Evolutionary conservation across 2,113 vertebrate genomes (phyloP).

Genomic region (Oncorhynchus clarkii): DNA sequence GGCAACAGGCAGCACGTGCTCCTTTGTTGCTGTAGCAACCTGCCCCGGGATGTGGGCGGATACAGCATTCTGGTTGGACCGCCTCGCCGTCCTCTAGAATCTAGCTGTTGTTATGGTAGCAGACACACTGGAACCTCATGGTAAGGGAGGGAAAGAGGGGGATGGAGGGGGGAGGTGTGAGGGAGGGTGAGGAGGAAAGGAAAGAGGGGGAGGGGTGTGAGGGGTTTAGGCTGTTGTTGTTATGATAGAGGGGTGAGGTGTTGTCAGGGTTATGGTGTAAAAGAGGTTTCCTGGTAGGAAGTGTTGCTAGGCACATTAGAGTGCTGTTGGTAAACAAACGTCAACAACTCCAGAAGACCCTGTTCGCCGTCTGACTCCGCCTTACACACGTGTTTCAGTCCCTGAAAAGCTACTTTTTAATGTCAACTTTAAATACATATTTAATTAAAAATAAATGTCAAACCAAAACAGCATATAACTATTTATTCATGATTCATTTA

Average conservation of each 20-base stretch:
- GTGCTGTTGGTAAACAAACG: constrained; percentile 60
- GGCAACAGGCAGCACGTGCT: constrained; percentile 75
- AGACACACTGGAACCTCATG: constrained; percentile 62
- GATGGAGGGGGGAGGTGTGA: not conserved
- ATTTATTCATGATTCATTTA: no score
- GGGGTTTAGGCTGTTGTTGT: not conserved
- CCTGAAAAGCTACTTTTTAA: no score
- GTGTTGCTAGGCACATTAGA: constrained; percentile 65
- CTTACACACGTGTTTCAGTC: no score
- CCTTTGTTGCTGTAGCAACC: constrained; percentile 73
- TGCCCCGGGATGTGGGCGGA: constrained; percentile 76
- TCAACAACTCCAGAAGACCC: constrained; percentile 1
- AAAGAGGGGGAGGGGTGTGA: no score
- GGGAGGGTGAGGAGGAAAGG: not conserved
- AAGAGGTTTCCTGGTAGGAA: constrained; percentile 44
- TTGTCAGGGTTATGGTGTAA: no score
- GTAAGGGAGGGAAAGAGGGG: not conserved
- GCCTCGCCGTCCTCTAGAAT: constrained; percentile 37
- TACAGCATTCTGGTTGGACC: constrained; percentile 79
- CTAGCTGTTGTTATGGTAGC: constrained; percentile 63
- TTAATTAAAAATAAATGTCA: no score
- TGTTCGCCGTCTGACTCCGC: not conserved
- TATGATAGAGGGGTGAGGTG: no score
- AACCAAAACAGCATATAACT: no score
- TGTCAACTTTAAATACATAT: no score